Conservation (phyloP, 2,797 vertebrate species). For the Coendou prehensilis region DNA sequence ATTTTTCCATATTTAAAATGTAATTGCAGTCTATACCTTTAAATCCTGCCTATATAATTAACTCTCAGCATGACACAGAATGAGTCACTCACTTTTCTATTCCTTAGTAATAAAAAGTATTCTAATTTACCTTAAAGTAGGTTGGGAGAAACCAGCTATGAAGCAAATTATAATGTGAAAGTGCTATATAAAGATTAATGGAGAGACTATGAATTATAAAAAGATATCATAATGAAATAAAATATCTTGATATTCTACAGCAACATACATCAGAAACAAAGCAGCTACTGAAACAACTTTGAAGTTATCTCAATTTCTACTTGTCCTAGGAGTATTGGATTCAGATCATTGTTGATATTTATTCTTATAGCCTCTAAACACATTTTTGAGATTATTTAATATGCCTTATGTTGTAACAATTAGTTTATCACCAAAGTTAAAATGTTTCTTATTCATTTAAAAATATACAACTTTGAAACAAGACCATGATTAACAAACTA, state of each 20-base stretch:
- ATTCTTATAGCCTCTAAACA: conserved; percentile 71
- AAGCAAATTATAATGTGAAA: conserved; percentile 73
- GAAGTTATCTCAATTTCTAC: conserved; percentile 66
- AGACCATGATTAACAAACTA: conserved; percentile 35
- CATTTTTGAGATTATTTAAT: conserved; percentile 80
- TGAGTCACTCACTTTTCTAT: conserved; percentile 39
- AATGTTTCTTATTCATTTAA: conserved; percentile 82
- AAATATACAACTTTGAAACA: conserved; percentile 71
- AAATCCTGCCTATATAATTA: conserved; percentile 68
- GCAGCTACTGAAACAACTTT: conserved; percentile 80
- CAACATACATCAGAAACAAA: conserved; percentile 74
- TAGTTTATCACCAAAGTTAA: conserved; percentile 76
- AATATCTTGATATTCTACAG: conserved; percentile 76
- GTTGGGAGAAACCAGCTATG: conserved; percentile 53
- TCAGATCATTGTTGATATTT: conserved; percentile 76
- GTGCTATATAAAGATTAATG: conserved; percentile 62
- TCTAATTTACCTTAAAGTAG: conserved; percentile 55
- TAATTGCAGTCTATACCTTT: conserved; percentile 62
- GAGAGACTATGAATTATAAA: conserved; percentile 79
- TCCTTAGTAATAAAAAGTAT: conserved; percentile 55
- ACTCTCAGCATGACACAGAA: conserved; percentile 46
- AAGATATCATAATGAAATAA: conserved; percentile 85
- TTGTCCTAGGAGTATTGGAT: conserved; percentile 61
- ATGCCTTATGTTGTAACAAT: conserved; percentile 76
- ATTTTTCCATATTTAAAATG: conserved; percentile 16